Base-by-base conservation (phyloP, 2,888 invertebrate genomes). In the Stictocephala bisonia region DNA sequence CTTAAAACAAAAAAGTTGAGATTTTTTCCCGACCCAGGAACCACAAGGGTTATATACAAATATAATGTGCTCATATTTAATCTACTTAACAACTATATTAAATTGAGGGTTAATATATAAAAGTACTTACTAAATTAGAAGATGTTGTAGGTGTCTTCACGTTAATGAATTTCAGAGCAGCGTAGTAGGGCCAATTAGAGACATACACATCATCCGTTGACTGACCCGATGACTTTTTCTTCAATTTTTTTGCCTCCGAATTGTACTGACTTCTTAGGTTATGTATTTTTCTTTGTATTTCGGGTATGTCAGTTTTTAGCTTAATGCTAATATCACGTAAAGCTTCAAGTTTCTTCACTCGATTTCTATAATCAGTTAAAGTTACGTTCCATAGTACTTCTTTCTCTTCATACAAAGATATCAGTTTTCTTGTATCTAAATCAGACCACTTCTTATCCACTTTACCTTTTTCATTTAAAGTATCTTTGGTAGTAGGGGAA, bases 371-470 rank as follows among this genome's bases (percentile, higher is more conserved):
- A 31, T 66, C 66, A 6, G 20, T 66, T 41, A 66, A 66, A n/a
- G 66, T 41, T 11, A 66, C 66, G 31, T 66, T 66, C 58, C 60
- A 60, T 29, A 66, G 44, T 31, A 66, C 41, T 41, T 66, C n/a
- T 11, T 66, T 66, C 41, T 66, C 40, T 66, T 66, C 66, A 22
- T 66, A 66, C 18, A 66, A 24, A 66, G 66, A 11, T 41, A 66
- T 66, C 41, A 66, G 35, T 41, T 66, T 66, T 35, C n/a, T 66
- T 24, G 66, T 66, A 18, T 66, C 66, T 13, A 41, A 66, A 22
- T 66, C 66, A 41, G 40, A 15, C 66, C 18, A 66, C 41, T 66
- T 66, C 35, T 66, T 66, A 66, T n/a, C n/a, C n/a, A n/a, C n/a
- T n/a, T n/a, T n/a, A n/a, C n/a, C n/a, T n/a, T n/a, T n/a, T n/a